Conservation (phyloP, 2,113 vertebrate genomes). For the Pimephales promelas region DNA sequence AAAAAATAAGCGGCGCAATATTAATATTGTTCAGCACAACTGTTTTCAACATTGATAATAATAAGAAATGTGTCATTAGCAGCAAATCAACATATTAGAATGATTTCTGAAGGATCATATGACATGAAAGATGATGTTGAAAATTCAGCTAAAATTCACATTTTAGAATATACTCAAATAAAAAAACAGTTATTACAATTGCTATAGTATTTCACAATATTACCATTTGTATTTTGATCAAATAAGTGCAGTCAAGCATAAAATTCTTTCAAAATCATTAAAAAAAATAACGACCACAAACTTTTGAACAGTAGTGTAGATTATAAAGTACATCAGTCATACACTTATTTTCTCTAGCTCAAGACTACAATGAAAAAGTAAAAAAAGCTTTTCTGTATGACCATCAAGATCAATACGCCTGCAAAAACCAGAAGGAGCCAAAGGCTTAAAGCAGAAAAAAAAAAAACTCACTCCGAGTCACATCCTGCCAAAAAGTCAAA, state of each 20-base stretch:
- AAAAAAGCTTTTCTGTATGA: not conserved
- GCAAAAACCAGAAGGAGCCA: constrained; percentile 4
- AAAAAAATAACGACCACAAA: not conserved
- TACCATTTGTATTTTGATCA: not conserved
- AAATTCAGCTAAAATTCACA: not conserved
- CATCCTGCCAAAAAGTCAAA: not conserved
- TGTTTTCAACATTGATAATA: not conserved
- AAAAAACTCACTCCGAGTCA: not conserved
- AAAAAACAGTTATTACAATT: not conserved
- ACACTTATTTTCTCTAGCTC: not conserved
- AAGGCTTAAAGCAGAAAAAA: not conserved
- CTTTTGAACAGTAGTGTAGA: not conserved
- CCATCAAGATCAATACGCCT: constrained; percentile 36
- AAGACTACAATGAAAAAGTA: not conserved
- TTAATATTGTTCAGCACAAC: not conserved
- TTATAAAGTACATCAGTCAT: not conserved
- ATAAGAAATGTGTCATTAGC: not conserved
- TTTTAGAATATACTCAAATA: not conserved
- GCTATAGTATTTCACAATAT: not conserved
- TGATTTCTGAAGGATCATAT: not conserved
- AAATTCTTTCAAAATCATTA: not conserved
- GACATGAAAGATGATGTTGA: not conserved
- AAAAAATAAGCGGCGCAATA: not conserved
- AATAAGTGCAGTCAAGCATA: not conserved
- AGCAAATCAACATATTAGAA: not conserved